phyloP scores from a whole-genome alignment of 2,113 vertebrate genomes.

The Elephantulus edwardii region DNA sequence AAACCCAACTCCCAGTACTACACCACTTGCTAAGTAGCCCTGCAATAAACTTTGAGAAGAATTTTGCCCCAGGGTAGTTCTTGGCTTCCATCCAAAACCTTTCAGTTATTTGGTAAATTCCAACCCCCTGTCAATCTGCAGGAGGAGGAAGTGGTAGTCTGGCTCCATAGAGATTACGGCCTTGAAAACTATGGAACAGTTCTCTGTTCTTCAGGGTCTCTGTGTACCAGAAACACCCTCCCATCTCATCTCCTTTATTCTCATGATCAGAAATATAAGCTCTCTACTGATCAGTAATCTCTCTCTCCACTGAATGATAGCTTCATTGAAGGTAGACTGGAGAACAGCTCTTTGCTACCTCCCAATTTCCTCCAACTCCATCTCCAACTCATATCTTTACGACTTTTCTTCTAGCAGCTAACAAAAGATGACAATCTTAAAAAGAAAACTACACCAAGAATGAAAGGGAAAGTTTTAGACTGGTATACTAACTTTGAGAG shows the following conservation, averaged over 20 bases:
- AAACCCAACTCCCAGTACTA: too few relatives aligned
- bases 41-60: too few relatives aligned
- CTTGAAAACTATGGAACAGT: not conserved
- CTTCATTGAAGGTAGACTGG: not conserved
- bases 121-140: not conserved
- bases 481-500: not conserved
- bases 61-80: too few relatives aligned
- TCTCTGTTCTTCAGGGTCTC: not conserved
- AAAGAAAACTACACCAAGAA: not conserved
- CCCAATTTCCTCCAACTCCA: not conserved
- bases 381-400: not conserved
- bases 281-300: not conserved
- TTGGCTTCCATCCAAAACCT: too few relatives aligned
- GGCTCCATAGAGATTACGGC: not conserved
- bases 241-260: not conserved
- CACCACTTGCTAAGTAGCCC: too few relatives aligned
- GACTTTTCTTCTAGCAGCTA: not conserved
- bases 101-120: too few relatives aligned
- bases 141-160: not conserved
- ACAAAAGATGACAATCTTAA: not conserved
- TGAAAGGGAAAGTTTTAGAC: not conserved
- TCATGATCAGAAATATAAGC: not conserved
- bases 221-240: too few relatives aligned
- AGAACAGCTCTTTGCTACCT: conserved; percentile 2
- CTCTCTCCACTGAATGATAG: not conserved